phyloP scores from a whole-genome alignment of 2,113 vertebrate species.

The Prunella himalayana region DNA sequence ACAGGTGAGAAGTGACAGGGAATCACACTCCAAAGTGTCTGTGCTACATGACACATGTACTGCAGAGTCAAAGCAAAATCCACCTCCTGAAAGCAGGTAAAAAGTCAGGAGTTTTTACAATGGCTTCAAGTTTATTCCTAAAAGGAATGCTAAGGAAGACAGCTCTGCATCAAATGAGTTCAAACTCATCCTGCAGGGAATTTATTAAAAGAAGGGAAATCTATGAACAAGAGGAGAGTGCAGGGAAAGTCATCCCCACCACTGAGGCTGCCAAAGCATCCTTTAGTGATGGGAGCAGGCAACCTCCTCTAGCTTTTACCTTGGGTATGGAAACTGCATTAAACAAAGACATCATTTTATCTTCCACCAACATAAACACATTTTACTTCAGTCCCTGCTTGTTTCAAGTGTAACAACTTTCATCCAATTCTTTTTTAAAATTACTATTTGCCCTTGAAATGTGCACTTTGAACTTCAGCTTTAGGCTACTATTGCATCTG shows the following conservation, averaged over 20 bases:
- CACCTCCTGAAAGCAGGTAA: background rate
- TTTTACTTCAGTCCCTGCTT: background rate
- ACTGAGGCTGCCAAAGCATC: background rate
- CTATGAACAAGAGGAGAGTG: background rate
- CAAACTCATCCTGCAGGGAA: background rate
- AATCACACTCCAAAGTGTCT: background rate
- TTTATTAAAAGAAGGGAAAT: background rate
- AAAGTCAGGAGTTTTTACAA: background rate
- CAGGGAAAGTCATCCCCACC: background rate
- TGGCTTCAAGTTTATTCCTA: background rate
- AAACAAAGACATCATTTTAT: conserved; percentile 1
- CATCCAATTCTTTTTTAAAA: background rate
- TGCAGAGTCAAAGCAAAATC: background rate
- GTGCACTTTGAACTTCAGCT: conserved; percentile 34
- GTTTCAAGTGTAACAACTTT: background rate
- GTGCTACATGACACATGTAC: background rate
- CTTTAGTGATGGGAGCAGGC: background rate
- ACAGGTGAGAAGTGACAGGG: background rate
- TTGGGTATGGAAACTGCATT: background rate
- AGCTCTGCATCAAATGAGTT: background rate
- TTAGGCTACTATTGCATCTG: background rate
- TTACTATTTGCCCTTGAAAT: conserved; percentile 34
- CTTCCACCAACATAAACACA: background rate
- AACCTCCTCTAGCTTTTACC: background rate
- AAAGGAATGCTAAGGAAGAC: background rate